phyloP scores from a whole-genome alignment of 2,888 invertebrate species.

The Pseudeuparius sepicola region DNA sequence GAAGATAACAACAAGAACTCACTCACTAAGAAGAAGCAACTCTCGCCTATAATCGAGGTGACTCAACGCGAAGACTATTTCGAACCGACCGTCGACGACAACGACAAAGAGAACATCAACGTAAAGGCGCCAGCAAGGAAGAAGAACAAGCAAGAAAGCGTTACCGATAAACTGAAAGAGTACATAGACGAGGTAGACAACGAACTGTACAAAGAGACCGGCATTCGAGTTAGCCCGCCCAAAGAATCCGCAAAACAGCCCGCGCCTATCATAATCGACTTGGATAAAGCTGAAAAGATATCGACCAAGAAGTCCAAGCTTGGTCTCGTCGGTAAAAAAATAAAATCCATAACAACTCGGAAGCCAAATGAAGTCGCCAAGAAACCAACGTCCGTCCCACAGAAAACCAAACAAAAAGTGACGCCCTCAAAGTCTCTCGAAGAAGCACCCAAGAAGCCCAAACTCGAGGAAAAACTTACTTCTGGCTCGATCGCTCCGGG shows the following conservation, averaged over 20 bases:
- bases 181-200: constrained; percentile 36
- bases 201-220: constrained; percentile 34
- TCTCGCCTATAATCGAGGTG: constrained; percentile 73
- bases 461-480: constrained; percentile 28
- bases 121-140: constrained; percentile 22
- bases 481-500: constrained; percentile 25
- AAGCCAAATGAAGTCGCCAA: constrained; percentile 23
- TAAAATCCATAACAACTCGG: constrained; percentile 28
- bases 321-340: constrained; percentile 28
- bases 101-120: constrained; percentile 26
- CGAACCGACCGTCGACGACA: constrained; percentile 14
- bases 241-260: constrained; percentile 24
- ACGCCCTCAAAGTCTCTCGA: background rate
- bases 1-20: constrained; percentile 34
- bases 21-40: constrained; percentile 51
- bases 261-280: constrained; percentile 36
- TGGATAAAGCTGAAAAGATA: constrained; percentile 37
- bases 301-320: constrained; percentile 27
- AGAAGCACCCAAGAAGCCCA: constrained; percentile 6
- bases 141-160: constrained; percentile 27
- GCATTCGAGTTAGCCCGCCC: constrained; percentile 24
- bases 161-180: constrained; percentile 34
- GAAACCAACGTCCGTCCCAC: constrained; percentile 29
- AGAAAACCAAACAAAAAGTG: constrained; percentile 14
- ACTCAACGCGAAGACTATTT: constrained; percentile 63